These are phyloP conservation scores for Hyposoter dolosus DNA, from an alignment of 2,888 invertebrate genomes.

Conservation along the genomic window DNA sequence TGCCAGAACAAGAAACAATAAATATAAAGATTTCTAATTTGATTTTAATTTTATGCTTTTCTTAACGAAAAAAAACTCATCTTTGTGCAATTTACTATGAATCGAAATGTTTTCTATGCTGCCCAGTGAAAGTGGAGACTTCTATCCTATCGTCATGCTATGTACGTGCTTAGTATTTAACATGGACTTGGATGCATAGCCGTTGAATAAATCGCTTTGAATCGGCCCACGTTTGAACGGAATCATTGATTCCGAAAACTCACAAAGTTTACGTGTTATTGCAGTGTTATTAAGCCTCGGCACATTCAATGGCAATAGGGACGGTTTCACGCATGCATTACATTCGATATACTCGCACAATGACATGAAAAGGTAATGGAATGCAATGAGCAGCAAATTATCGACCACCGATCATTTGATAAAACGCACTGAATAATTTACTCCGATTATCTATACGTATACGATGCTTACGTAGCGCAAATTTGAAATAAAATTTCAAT, in stretches of 20 bases:
- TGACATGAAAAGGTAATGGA: constrained; percentile 21
- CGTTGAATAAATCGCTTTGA: background rate
- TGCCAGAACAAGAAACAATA: background rate
- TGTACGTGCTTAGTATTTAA: background rate
- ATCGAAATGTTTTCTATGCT: background rate
- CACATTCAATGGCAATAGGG: background rate
- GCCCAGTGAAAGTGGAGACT: background rate
- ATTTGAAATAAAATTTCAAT: constrained; percentile 1
- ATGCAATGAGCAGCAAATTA: constrained; percentile 54
- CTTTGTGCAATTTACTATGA: background rate
- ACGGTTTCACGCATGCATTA: background rate
- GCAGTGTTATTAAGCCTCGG: constrained; percentile 11
- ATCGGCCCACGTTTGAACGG: background rate
- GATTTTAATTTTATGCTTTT: background rate
- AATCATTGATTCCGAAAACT: constrained; percentile 23
- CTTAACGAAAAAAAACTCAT: too few species aligned
- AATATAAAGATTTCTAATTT: background rate
- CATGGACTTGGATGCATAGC: background rate
- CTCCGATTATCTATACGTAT: background rate
- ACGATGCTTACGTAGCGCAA: background rate
- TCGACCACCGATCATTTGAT: constrained; percentile 32
- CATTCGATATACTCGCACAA: background rate
- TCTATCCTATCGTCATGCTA: background rate
- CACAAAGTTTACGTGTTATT: constrained; percentile 15
- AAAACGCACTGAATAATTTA: constrained; percentile 38